Base-by-base conservation (phyloP, 1,140 invertebrate genomes). In the Conus betulinus region DNA sequence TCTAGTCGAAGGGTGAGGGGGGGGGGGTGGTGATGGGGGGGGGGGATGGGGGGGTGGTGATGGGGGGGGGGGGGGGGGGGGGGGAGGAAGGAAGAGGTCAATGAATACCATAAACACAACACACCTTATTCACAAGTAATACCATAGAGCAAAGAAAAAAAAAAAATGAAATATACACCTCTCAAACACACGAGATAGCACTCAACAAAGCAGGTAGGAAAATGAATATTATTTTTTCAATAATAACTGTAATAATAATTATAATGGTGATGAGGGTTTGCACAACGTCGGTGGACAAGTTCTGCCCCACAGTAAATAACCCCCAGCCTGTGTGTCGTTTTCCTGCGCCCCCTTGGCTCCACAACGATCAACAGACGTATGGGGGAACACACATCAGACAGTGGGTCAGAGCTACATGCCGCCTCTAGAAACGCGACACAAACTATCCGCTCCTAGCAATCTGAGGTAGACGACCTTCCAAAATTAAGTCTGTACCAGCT, bases 181-280 rank as follows among this genome's bases (percentile, higher is more conserved):
- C 55, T 63, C 82, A 60, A 10, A 83, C 81, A 85, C 13, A 67
- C 57, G 27, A 63, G 60, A 63, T 20, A 63, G 39, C 39, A 39
- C 39, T 39, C 39, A 53, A 53, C 13, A 17, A 17, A 67, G 4
- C 51, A 11, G 11, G 53, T 74, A 78, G 74, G 74, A 87, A 60
- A 76, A 87, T 78, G 85, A 87, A 87, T 79, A 87, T 87, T 87
- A 79, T 87, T 78, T 86, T 87, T 25, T 85, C 63, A 85, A 85
- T 85, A 85, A 85, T 85, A 81, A 81, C 23, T 20, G 23, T 81
- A 63, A 63, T 63, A 84, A 63, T 83, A 83, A 83, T 83, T 1
- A 83, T 51, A 57, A 83, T 71, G 67, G 67, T 17, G 82, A 55
- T 83, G 82, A 83, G 23, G 57, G 27, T 87, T 55, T 85, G 39